Base-by-base conservation (phyloP, 2,113 vertebrate species). In the Limanda limanda region DNA sequence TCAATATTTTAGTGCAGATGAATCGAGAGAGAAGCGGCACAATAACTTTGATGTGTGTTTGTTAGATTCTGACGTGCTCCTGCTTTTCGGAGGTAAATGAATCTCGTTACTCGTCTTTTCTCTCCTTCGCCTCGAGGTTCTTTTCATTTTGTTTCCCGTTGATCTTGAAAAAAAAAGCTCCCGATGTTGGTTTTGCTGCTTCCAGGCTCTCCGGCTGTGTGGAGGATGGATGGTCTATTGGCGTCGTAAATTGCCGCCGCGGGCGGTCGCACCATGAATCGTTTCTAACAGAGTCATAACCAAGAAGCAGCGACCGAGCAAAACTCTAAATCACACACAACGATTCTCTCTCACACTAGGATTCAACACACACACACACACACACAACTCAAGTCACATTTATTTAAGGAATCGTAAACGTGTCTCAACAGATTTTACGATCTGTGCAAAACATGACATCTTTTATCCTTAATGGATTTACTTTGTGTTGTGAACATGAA, bases 1-100 rank as follows among this genome's bases (percentile, higher is more conserved):
- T 79, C 45, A 75, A 79, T 86, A 74, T 77, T 86, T 82, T 3
- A 82, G 61, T 6, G 8, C 25, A 69, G 62, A 48, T 61, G 48
- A 70, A 63, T 68, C 62, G 2, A 15, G 4, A 27, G 47, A 40
- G 74, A 68, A 74, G 3, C 14, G 31, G 31, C n/a, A 20, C 63
- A 62, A 35, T 63, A 52, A 62, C 56, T 74, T 58, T 69, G 75
- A 79, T 60, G 45, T 60, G 42, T 59, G 21, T 31, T 47, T 13
- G 2, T 42, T 13, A 66, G 69, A 20, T 4, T 31, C n/a, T 54
- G 3, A 14, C 27, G 0, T 3, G 40, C 71, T 10, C 24, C 45
- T 68, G 15, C 68, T 58, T 40, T 40, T 42, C 12, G 3, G 40
- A 42, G 40, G 40, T 42, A 12, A 42, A 42, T 42, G 40, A 12